Evolutionary conservation across 2,888 invertebrate species (phyloP).

Genomic region (Sepiola atlantica): DNA sequence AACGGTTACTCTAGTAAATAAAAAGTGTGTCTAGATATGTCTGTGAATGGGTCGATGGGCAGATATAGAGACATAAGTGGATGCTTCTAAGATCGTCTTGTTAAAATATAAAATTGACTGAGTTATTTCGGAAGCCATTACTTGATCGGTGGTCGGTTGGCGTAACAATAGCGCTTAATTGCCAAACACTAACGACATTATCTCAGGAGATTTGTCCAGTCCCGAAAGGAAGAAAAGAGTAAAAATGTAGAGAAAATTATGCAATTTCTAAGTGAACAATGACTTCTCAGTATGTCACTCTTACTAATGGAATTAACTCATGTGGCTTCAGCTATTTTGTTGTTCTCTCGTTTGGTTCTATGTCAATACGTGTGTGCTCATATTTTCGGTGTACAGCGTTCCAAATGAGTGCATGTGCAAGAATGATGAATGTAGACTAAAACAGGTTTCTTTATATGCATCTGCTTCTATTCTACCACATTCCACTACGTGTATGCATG

Average conservation of each 20-base stretch:
- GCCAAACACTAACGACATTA: neutral
- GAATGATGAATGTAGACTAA: neutral
- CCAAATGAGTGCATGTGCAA: neutral
- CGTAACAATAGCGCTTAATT: neutral
- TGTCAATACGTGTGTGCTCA: neutral
- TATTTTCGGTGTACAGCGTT: neutral
- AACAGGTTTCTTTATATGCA: neutral
- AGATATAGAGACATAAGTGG: neutral
- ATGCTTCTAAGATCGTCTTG: neutral
- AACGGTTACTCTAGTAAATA: too few species aligned
- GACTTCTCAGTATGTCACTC: conserved; percentile 32
- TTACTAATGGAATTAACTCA: neutral
- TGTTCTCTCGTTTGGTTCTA: neutral
- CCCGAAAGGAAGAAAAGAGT: neutral
- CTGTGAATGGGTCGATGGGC: too few species aligned
- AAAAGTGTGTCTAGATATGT: too few species aligned
- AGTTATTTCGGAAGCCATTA: neutral
- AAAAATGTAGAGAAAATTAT: neutral
- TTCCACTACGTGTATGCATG: neutral
- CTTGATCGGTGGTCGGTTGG: neutral
- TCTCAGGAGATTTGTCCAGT: neutral
- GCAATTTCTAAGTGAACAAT: neutral
- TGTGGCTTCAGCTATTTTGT: neutral
- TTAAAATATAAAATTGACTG: neutral
- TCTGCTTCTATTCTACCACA: neutral